These are phyloP conservation scores for Proctacanthus coquilletti DNA, from an alignment of 1,140 invertebrate species.

Conservation along the genomic window DNA sequence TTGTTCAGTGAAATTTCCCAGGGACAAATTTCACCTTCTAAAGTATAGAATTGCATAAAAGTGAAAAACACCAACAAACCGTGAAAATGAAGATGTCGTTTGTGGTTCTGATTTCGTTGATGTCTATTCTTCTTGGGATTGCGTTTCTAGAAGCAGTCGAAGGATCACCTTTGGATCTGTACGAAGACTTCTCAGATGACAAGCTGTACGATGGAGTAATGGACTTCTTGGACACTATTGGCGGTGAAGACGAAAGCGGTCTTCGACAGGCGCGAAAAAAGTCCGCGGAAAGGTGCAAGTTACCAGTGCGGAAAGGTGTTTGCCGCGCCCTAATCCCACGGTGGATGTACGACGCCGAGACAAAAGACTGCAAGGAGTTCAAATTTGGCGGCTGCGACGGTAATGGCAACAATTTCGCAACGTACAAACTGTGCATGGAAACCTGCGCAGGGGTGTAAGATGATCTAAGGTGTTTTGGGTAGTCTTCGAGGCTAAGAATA, in stretches of 20 bases:
- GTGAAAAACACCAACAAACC: no score
- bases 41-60: no score
- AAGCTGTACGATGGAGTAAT: conserved; percentile 27
- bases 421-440: conserved; percentile 35
- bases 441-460: conserved; percentile 33
- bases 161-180: conserved; percentile 26
- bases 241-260: background rate
- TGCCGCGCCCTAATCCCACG: conserved; percentile 41
- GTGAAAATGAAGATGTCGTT: no score
- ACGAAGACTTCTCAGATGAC: no score
- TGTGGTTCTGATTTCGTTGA: no score
- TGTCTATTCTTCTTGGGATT: no score
- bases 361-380: conserved; percentile 40
- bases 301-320: conserved; percentile 34
- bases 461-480: no score
- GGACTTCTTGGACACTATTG: conserved; percentile 24
- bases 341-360: conserved; percentile 33
- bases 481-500: no score
- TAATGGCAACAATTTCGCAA: conserved; percentile 48
- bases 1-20: no score
- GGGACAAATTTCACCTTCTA: no score
- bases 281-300: conserved; percentile 10
- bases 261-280: background rate
- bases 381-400: conserved; percentile 50
- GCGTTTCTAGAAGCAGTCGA: no score